These are phyloP conservation scores for Hiodon alosoides DNA, from an alignment of 2,113 vertebrate species.

Conservation along the genomic window DNA sequence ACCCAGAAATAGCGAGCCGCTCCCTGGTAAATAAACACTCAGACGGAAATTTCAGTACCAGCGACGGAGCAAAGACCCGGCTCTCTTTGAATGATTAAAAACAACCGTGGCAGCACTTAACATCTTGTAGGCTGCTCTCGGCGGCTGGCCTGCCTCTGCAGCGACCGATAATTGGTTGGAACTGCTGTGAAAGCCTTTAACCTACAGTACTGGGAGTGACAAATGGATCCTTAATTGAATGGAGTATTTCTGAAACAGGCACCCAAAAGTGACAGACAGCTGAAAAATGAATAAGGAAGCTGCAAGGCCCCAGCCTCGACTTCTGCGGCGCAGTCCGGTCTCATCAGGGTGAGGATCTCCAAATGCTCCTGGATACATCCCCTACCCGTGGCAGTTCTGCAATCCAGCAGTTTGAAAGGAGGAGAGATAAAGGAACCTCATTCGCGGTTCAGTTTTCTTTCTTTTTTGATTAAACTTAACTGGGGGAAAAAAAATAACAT, in stretches of 20 bases:
- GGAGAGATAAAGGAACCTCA: not conserved
- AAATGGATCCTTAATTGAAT: conserved; percentile 29
- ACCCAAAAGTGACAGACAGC: conserved; percentile 14
- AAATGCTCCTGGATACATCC: not conserved
- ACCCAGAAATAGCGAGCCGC: not conserved
- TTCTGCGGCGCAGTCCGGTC: not conserved
- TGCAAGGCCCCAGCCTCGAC: not conserved
- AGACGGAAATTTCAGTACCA: not conserved
- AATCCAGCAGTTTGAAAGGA: not conserved
- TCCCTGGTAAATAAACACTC: conserved; percentile 12
- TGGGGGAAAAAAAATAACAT: not conserved
- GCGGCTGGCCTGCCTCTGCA: not conserved
- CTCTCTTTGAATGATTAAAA: conserved; percentile 1
- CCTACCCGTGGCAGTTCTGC: not conserved
- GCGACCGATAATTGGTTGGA: conserved; percentile 23
- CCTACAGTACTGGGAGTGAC: conserved; percentile 19
- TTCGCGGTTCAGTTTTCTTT: not conserved
- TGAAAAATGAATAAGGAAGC: conserved; percentile 24
- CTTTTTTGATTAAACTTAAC: not conserved
- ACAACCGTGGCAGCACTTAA: conserved; percentile 10
- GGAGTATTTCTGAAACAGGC: conserved; percentile 23
- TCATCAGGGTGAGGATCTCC: not conserved
- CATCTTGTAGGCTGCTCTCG: not conserved
- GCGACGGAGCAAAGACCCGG: not conserved
- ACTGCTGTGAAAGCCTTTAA: conserved; percentile 26